phyloP scores from a whole-genome alignment of 2,888 invertebrate species.

The Rosalia funebris region DNA sequence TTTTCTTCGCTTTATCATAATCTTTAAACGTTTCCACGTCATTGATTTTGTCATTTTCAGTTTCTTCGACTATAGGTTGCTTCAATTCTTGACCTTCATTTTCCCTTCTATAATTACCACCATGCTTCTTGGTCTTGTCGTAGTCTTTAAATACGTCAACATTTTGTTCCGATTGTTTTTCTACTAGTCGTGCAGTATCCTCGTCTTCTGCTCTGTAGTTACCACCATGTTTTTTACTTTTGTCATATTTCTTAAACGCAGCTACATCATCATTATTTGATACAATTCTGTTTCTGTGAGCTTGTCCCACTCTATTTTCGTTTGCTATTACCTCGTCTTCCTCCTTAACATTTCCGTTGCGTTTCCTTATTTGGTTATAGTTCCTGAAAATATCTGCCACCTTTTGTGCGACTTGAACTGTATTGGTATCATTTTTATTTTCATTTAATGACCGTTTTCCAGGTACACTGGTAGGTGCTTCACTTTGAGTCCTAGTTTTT shows the following conservation, averaged over 20 bases:
- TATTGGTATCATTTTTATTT: background rate
- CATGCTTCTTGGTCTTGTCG: constrained; percentile 34
- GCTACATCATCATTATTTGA: background rate
- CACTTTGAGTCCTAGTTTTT: background rate
- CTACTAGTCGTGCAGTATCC: background rate
- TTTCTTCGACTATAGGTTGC: constrained; percentile 18
- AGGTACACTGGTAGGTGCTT: background rate
- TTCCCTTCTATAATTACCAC: constrained; percentile 30
- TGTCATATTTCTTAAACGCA: constrained; percentile 32
- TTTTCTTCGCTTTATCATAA: constrained; percentile 12
- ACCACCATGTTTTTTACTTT: constrained; percentile 36
- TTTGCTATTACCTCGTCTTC: background rate
- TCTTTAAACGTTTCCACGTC: background rate
- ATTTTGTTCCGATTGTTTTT: background rate
- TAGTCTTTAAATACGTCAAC: constrained; percentile 30
- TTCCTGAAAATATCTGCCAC: constrained; percentile 8
- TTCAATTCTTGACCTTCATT: constrained; percentile 7
- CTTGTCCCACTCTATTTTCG: background rate
- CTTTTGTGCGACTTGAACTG: background rate
- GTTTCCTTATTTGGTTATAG: background rate
- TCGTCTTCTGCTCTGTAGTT: constrained; percentile 34
- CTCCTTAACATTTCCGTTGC: constrained; percentile 2
- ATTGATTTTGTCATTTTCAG: constrained; percentile 6
- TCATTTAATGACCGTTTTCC: background rate
- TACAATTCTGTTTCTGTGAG: background rate